phyloP scores from a whole-genome alignment of 2,888 invertebrate genomes.

The Diabrotica balteata region DNA sequence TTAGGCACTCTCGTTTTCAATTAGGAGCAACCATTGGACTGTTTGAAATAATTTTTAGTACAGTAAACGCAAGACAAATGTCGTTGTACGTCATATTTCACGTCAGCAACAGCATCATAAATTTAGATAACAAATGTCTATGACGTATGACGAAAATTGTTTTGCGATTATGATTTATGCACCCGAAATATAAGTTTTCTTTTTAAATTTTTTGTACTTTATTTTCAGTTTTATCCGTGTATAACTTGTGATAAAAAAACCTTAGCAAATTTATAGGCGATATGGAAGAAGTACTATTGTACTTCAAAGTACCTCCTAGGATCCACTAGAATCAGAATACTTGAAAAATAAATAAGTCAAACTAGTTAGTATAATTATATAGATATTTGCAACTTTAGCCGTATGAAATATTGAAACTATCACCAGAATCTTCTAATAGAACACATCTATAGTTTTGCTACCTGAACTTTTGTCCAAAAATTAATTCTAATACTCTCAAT shows the following conservation, averaged over 20 bases:
- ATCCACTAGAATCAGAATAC: too few relatives aligned
- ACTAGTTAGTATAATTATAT: too few relatives aligned
- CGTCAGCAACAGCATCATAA: too few relatives aligned
- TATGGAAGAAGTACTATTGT: too few relatives aligned
- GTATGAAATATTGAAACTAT: too few relatives aligned
- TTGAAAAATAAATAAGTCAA: too few relatives aligned
- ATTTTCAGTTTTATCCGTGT: background rate
- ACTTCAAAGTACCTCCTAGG: too few relatives aligned
- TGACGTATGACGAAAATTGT: too few relatives aligned
- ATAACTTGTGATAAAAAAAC: background rate
- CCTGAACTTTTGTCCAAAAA: background rate
- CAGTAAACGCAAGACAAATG: background rate
- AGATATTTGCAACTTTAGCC: too few relatives aligned
- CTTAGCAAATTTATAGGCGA: background rate
- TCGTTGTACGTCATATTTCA: background rate
- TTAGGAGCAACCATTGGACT: conserved; percentile 4
- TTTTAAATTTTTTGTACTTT: background rate
- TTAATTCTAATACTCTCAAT: background rate
- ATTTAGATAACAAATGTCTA: too few relatives aligned
- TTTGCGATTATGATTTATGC: too few relatives aligned
- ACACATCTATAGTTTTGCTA: background rate
- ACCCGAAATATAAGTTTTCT: background rate
- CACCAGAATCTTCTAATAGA: background rate
- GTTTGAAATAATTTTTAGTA: conserved; percentile 3
- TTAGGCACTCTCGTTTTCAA: background rate